These are phyloP conservation scores for Hydrochoerus hydrochaeris DNA, from an alignment of 2,113 vertebrate genomes.

Conservation along the genomic window DNA sequence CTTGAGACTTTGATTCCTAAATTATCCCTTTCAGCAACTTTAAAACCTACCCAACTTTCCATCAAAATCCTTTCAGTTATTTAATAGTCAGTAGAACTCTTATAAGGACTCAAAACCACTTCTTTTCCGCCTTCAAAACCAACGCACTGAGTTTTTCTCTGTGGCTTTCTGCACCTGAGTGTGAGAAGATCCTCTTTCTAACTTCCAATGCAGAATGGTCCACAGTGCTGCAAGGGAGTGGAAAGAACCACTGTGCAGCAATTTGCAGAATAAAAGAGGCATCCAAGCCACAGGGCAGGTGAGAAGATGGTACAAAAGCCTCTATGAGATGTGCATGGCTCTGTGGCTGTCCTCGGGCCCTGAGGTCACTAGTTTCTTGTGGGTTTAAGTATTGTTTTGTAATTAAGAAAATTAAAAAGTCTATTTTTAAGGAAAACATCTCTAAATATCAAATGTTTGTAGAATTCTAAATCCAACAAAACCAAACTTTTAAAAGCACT, in stretches of 20 bases:
- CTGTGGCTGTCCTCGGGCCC: background rate
- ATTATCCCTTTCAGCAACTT: background rate
- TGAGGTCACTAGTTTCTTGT: background rate
- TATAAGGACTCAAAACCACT: background rate
- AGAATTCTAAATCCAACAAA: background rate
- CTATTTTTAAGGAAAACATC: background rate
- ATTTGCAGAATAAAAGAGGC: background rate
- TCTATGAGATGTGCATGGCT: background rate
- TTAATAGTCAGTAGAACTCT: slow-evolving; percentile 41
- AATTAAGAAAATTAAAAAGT: slow-evolving; percentile 22
- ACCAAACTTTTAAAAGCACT: background rate
- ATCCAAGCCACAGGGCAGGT: too few species aligned
- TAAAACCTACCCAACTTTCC: background rate
- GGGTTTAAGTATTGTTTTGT: background rate
- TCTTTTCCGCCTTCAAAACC: background rate
- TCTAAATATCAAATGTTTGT: background rate
- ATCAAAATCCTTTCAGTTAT: background rate
- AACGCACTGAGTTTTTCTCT: background rate
- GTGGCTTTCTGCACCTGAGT: background rate
- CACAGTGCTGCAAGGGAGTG: background rate
- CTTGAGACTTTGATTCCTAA: background rate
- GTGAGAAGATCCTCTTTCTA: background rate
- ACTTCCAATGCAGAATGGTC: background rate
- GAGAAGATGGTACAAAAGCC: background rate
- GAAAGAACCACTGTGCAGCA: background rate